Percentiles rank a stretch among this genome's conserved stretches.
phyloP scores from a whole-genome alignment of 2,797 vertebrate genomes.

The Gallirallus australis region DNA sequence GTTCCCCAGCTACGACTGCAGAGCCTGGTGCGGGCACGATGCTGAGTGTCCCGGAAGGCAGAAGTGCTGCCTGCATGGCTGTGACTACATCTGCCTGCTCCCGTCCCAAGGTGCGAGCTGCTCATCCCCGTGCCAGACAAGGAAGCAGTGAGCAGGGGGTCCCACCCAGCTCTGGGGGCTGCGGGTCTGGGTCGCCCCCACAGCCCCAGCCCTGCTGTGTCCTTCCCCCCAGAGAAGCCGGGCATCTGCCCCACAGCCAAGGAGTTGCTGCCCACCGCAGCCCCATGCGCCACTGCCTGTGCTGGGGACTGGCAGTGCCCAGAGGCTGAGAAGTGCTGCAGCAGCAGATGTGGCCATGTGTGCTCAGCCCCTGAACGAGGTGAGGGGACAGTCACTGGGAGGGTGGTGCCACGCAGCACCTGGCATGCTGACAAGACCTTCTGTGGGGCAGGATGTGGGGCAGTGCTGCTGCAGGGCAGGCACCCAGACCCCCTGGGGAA shows the following conservation, averaged over 20 bases:
- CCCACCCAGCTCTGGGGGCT: background rate
- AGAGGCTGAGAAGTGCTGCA: conserved; percentile 3
- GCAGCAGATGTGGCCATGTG: background rate
- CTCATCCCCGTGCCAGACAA: rapidly evolving
- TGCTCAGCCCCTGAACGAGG: background rate
- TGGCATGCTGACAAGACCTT: background rate
- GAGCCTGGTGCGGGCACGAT: background rate
- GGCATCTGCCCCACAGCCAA: conserved; percentile 14
- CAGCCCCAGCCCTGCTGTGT: background rate
- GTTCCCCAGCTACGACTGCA: conserved; percentile 39
- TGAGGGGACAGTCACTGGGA: background rate
- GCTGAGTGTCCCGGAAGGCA: background rate
- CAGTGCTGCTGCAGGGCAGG: rapidly evolving
- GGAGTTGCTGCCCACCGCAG: rapidly evolving
- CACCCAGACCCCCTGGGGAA: rapidly evolving
- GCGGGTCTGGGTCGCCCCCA: rapidly evolving
- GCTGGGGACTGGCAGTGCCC: conserved; percentile 30
- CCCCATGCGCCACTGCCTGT: background rate
- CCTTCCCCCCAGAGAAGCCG: conserved; percentile 19
- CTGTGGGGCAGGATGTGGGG: rapidly evolving
- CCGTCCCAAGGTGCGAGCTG: background rate
- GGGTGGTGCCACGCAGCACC: rapidly evolving
- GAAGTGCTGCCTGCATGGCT: conserved; percentile 33
- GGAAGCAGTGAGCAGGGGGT: background rate
- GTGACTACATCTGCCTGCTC: background rate